Evolutionary conservation across 2,113 vertebrate species (phyloP).

Genomic region (Xyliphius kryptos): DNA sequence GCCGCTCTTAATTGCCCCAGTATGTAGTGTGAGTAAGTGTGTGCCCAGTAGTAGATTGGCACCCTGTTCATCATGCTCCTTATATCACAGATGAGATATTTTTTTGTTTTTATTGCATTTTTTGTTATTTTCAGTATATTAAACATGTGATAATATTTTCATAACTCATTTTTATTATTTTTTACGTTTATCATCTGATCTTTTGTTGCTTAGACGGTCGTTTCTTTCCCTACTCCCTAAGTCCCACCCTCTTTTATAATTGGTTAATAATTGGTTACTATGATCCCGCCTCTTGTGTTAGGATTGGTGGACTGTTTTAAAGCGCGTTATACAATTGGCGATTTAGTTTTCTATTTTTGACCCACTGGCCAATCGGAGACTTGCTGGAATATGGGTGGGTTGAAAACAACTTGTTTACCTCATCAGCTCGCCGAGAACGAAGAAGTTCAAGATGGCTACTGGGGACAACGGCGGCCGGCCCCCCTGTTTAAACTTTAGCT

Average conservation of each 20-base stretch:
- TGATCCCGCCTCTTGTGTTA: background rate
- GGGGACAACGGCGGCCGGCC: constrained; percentile 76
- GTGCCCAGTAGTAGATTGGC: no score
- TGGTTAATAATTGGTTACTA: background rate
- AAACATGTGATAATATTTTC: no score
- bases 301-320: background rate
- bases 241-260: background rate
- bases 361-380: background rate
- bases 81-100: no score
- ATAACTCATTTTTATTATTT: no score
- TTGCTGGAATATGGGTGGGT: constrained; percentile 1
- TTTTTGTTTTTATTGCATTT: no score
- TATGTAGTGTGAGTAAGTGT: no score
- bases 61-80: no score
- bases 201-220: no score
- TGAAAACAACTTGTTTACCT: constrained; percentile 49
- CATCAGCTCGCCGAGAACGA: constrained; percentile 16
- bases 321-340: background rate
- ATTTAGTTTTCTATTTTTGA: background rate
- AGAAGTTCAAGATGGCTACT: constrained; percentile 75
- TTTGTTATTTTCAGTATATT: no score
- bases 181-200: no score
- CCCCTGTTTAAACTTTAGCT: constrained; percentile 66
- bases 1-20: no score
- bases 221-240: no score